Percentiles rank a stretch among this genome's conserved stretches.
These are phyloP conservation scores for Hyposoter didymator DNA, from an alignment of 2,888 invertebrate species.

Conservation along the genomic window DNA sequence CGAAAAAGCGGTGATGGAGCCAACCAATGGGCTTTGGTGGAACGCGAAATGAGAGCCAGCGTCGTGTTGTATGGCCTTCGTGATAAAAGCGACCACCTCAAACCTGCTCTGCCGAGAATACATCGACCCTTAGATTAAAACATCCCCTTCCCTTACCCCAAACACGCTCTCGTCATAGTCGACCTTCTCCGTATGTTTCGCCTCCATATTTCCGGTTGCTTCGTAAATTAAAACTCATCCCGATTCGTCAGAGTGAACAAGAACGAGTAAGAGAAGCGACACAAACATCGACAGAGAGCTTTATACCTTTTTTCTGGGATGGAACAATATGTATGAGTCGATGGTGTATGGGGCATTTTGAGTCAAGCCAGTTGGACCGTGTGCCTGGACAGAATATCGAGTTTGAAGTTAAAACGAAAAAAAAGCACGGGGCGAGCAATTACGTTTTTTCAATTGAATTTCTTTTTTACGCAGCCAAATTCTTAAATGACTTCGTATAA, in stretches of 20 bases:
- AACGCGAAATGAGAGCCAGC: slow-evolving; percentile 66
- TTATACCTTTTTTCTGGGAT: slow-evolving; percentile 13
- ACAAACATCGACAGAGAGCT: slow-evolving; percentile 36
- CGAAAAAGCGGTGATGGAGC: slow-evolving; percentile 23
- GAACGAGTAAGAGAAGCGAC: slow-evolving; percentile 42
- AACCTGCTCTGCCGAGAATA: slow-evolving; percentile 69
- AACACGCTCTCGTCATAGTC: slow-evolving; percentile 31
- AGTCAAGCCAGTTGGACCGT: neutral
- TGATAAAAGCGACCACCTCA: slow-evolving; percentile 68
- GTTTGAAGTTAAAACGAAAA: neutral
- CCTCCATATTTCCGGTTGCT: slow-evolving; percentile 60
- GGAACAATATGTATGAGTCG: neutral
- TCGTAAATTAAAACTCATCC: slow-evolving; percentile 75
- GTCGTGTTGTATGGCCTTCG: slow-evolving; percentile 44
- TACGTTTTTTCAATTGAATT: too few relatives aligned
- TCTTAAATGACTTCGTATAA: too few relatives aligned
- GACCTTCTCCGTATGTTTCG: slow-evolving; percentile 43
- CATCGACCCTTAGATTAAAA: slow-evolving; percentile 78
- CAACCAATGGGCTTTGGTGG: slow-evolving; percentile 51
- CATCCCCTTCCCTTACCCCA: slow-evolving; percentile 67
- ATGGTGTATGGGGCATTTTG: neutral
- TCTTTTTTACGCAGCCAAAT: too few relatives aligned
- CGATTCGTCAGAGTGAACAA: slow-evolving; percentile 66
- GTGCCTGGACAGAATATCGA: neutral
- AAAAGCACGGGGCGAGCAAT: too few relatives aligned